Percentiles rank a stretch among this genome's conserved stretches.
phyloP scores from a whole-genome alignment of 2,888 invertebrate species.

The Mystacides longicornis region DNA sequence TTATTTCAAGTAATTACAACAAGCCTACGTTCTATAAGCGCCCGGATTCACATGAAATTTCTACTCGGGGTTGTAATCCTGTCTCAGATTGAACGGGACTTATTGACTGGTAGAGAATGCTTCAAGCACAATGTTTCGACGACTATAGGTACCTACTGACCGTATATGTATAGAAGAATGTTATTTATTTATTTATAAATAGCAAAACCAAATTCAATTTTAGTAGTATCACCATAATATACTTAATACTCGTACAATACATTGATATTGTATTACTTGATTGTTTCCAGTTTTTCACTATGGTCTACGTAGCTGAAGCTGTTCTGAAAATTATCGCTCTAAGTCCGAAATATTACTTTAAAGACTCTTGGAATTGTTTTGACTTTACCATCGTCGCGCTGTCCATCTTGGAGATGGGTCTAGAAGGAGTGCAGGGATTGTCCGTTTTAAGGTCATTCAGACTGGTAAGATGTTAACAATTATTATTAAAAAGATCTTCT shows the following conservation, averaged over 20 bases:
- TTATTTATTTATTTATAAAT: constrained; percentile 1
- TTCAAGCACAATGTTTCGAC: too few relatives aligned
- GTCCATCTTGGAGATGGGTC: constrained; percentile 85
- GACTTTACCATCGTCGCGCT: constrained; percentile 96
- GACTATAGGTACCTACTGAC: too few relatives aligned
- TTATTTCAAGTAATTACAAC: too few relatives aligned
- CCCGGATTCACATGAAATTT: too few relatives aligned
- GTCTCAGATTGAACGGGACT: too few relatives aligned
- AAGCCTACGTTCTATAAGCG: too few relatives aligned
- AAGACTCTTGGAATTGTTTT: constrained; percentile 98
- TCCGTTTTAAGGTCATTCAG: constrained; percentile 95
- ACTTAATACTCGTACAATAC: background rate
- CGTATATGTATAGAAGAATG: background rate
- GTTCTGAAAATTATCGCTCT: constrained; percentile 90
- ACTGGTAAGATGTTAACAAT: constrained; percentile 66
- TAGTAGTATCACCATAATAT: background rate
- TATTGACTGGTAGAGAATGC: too few relatives aligned
- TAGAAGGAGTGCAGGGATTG: constrained; percentile 91
- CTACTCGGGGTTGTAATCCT: too few relatives aligned
- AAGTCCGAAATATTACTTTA: constrained; percentile 95
- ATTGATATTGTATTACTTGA: constrained; percentile 6
- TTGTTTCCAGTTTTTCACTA: constrained; percentile 86
- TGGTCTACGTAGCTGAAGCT: constrained; percentile 93
- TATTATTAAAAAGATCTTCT: background rate
- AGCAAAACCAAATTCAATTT: background rate